phyloP scores from a whole-genome alignment of 35 echinoderm and acorn worm species.

The Patiria miniata region DNA sequence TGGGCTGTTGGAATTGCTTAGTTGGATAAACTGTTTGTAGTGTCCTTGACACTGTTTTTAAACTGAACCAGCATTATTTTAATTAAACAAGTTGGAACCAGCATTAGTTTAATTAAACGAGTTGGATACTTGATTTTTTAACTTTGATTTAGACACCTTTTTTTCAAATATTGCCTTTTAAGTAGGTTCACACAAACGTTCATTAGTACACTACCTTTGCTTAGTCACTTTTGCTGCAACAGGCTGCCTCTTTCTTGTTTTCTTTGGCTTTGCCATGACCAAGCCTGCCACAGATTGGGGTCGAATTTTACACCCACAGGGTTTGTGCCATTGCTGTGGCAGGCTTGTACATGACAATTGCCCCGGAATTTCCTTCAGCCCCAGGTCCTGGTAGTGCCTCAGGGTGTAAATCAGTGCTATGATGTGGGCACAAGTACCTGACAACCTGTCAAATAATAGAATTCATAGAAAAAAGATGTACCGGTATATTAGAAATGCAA shows the following conservation, averaged over 20 bases:
- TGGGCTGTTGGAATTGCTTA: no score
- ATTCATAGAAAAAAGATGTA: not conserved
- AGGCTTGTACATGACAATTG: not conserved
- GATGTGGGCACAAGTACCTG: not conserved
- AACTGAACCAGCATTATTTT: no score
- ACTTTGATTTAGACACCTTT: no score
- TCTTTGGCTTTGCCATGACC: conserved; percentile 2
- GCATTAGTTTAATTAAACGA: no score
- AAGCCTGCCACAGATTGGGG: not conserved
- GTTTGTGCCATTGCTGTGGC: conserved; percentile 11
- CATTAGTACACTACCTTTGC: not conserved
- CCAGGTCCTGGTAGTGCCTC: not conserved
- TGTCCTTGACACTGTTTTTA: no score
- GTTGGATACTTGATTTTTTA: no score
- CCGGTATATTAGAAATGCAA: no score
- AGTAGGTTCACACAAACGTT: not conserved
- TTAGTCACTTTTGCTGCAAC: not conserved
- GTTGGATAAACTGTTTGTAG: no score
- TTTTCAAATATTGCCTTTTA: no score
- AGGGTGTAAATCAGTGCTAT: conserved; percentile 2
- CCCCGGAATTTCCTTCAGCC: not conserved
- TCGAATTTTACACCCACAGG: not conserved
- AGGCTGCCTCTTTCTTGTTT: not conserved
- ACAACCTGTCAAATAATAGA: not conserved
- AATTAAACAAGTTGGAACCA: no score